Evolutionary conservation across 2,113 vertebrate genomes (phyloP).

Genomic region (Galeopterus variegatus): DNA sequence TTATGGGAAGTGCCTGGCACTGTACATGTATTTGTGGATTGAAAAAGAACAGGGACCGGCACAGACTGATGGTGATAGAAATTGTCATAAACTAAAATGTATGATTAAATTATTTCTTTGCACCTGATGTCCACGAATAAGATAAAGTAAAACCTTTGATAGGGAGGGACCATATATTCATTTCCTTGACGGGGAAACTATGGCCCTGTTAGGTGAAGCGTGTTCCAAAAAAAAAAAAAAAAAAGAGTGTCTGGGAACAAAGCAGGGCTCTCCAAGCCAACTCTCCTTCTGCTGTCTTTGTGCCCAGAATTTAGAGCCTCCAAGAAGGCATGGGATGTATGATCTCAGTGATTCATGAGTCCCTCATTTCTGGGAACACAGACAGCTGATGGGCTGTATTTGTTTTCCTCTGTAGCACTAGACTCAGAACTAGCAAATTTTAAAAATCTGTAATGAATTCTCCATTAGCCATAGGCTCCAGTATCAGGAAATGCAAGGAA

Average conservation of each 20-base stretch:
- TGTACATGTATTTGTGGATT: neutral
- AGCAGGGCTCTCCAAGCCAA: neutral
- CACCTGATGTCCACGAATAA: neutral
- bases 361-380: slow-evolving; percentile 63
- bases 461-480: slow-evolving; percentile 34
- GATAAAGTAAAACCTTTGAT: neutral
- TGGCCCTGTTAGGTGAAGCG: neutral
- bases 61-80: neutral
- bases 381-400: slow-evolving; percentile 46
- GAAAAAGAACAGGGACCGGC: neutral
- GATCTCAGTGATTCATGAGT: neutral
- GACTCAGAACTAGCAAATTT: slow-evolving; percentile 35
- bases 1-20: neutral
- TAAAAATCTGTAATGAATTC: slow-evolving; percentile 57
- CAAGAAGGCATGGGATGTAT: neutral
- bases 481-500: slow-evolving; percentile 19
- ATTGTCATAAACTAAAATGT: neutral
- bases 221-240: neutral
- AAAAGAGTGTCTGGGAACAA: neutral
- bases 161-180: neutral
- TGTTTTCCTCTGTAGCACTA: slow-evolving; percentile 46
- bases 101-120: slow-evolving; percentile 22
- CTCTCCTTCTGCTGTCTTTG: neutral
- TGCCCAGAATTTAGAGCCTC: neutral
- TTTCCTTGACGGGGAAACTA: slow-evolving; percentile 10